A percentile compares a stretch with the other conserved stretches of the same genome.
Conservation (phyloP, 2,113 vertebrate species). For the human (Homo sapiens) region DNA sequence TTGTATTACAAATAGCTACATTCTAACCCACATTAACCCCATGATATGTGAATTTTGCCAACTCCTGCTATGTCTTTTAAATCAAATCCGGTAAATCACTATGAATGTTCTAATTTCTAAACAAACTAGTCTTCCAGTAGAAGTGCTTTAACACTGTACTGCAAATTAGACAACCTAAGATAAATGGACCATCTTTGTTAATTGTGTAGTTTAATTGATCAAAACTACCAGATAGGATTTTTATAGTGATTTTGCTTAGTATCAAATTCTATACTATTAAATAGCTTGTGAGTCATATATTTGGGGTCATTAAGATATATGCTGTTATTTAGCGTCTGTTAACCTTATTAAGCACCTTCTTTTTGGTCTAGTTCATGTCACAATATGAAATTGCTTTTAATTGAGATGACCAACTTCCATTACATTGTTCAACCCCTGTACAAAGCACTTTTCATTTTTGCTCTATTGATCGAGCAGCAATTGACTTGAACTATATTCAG, state of each 20-base stretch:
- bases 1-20: constrained; percentile 86
- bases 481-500: constrained; percentile 53
- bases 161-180: constrained; percentile 69
- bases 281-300: constrained; percentile 23
- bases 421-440: constrained; percentile 27
- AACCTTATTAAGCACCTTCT: constrained; percentile 55
- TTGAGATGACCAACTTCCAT: constrained; percentile 66
- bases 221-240: constrained; percentile 75
- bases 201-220: constrained; percentile 83
- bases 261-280: constrained; percentile 70
- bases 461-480: constrained; percentile 51
- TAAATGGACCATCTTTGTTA: constrained; percentile 75
- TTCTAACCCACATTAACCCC: constrained; percentile 90
- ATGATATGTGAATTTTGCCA: constrained; percentile 86
- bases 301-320: constrained; percentile 60
- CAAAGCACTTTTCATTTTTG: constrained; percentile 66
- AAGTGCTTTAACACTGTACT: constrained; percentile 67
- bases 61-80: constrained; percentile 86
- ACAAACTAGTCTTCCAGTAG: constrained; percentile 78
- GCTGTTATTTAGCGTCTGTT: constrained; percentile 59
- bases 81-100: constrained; percentile 84
- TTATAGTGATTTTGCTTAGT: constrained; percentile 71
- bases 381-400: constrained; percentile 73
- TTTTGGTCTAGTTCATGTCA: constrained; percentile 53
- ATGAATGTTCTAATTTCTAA: constrained; percentile 83